Evolutionary conservation across 2,113 vertebrate species (phyloP).

Genomic region (Heptranchias perlo): DNA sequence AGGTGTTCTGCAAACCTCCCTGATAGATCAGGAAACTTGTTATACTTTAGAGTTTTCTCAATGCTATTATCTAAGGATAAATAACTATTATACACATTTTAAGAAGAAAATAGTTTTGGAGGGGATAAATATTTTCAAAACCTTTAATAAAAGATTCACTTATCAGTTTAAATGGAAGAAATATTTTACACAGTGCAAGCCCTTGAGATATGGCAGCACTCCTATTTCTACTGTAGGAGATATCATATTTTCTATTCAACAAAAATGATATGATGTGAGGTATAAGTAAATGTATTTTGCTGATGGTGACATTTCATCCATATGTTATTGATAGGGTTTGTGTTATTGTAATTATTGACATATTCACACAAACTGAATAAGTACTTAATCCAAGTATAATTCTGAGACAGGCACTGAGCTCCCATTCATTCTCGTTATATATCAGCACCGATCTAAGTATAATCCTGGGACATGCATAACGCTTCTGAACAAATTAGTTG

Average conservation of each 20-base stretch:
- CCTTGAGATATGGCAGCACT: not conserved
- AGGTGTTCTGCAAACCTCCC: not conserved
- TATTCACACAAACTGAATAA: conserved; percentile 8
- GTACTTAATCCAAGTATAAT: not conserved
- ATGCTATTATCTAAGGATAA: not conserved
- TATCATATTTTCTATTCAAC: not conserved
- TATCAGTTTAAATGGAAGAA: conserved; percentile 12
- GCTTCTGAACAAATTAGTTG: not conserved
- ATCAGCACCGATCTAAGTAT: conserved; percentile 17
- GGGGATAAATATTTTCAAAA: conserved; percentile 16
- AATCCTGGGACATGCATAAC: not conserved
- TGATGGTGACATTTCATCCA: not conserved
- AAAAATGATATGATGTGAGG: not conserved
- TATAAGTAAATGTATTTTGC: not conserved
- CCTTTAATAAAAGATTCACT: not conserved
- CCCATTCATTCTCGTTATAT: not conserved
- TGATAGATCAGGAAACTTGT: conserved; percentile 9
- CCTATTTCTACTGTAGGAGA: not conserved
- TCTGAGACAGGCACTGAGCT: not conserved
- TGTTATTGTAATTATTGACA: not conserved
- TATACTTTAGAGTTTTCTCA: not conserved
- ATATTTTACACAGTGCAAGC: not conserved
- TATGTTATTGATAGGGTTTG: not conserved
- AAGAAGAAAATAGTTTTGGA: not conserved
- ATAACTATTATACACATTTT: not conserved